Base-by-base conservation (phyloP, 2,113 vertebrate species). In the Hassar affinis region DNA sequence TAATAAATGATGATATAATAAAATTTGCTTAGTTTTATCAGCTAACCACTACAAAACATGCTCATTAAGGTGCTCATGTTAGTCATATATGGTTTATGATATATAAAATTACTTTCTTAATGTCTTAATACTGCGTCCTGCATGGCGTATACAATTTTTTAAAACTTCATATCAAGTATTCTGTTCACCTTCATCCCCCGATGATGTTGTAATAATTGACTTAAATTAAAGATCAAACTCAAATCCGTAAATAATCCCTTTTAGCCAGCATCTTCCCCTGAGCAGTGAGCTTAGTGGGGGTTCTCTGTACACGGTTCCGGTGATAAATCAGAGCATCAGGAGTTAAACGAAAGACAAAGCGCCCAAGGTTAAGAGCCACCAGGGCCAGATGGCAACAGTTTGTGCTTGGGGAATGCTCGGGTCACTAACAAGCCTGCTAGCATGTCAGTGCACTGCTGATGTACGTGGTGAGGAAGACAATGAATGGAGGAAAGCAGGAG, bases 331-430 rank as follows among this genome's bases (percentile, higher is more conserved):
- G 86, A 77, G 35, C 80, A 72, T 47, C 51, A 83, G 38, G 75
- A 83, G 84, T 78, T 78, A 30, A 71, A 15, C 33, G 45, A 51
- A 62, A 84, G 85, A 90, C 85, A 85, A 88, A 86, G 49, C 79
- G 56, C 66, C 57, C 33, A 54, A 77, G 86, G 78, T 84, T 85
- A 87, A 83, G 59, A 89, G 80, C 69, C 66, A 85, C 66, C 45
- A 71, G 54, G 85, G 62, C 84, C 90, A 90, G 89, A 90, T 90
- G 90, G 90, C 86, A 89, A 88, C 81, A 87, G 88, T 87, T 79
- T 80, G 79, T 76, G 74, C 56, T 69, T n/a, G 22, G 62, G 85
- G 86, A 86, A 79, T 18, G 81, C 86, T 90, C 80, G 78, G 85
- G 86, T 81, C 27, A 78, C 88, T 90, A 88, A 86, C 78, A 86